Base-by-base conservation (phyloP, 2,113 vertebrate genomes). In the Clarias magur region DNA sequence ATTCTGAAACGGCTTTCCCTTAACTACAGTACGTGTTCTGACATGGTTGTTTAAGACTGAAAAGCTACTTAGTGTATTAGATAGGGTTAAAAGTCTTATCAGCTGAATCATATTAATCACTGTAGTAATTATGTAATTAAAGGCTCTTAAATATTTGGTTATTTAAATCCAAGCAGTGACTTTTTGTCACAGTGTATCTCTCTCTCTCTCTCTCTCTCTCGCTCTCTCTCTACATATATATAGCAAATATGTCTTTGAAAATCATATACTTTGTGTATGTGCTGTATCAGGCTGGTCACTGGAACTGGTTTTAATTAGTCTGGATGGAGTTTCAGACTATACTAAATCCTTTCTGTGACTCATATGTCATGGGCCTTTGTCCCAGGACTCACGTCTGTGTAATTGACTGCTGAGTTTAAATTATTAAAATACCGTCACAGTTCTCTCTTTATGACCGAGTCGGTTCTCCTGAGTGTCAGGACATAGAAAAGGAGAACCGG, bases 291-390 rank as follows among this genome's bases (percentile, higher is more conserved):
- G 82, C 82, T 88, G 88, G 82, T 91, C 90, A 91, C 88, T 90
- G 88, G 87, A 91, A 89, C 92, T 86, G 79, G 85, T 93, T 89
- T 90, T 88, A 92, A 90, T 85, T 80, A 62, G 86, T 83, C 30
- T 82, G 76, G 60, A 65, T 62, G 80, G 65, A 85, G 70, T 83
- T 88, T 87, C n/a, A 70, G 57, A 73, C 34, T 27, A n/a, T 19
- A 42, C 83, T 82, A 80, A 90, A 90, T 88, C 86, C 81, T 88
- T 85, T 80, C 80, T 90, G 60, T 86, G 86, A 87, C 83, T 89
- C 86, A 89, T 87, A 82, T 82, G 81, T 83, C n/a, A 54, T 76
- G 23, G 68, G 79, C 70, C 85, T 87, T 89, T 87, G 83, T 84
- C 80, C 25, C 76, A 30, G 73, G 63, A 70, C 86, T 73, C 84